Evolutionary conservation across 2,888 invertebrate genomes (phyloP).

Genomic region (Clistopyga incitator): DNA sequence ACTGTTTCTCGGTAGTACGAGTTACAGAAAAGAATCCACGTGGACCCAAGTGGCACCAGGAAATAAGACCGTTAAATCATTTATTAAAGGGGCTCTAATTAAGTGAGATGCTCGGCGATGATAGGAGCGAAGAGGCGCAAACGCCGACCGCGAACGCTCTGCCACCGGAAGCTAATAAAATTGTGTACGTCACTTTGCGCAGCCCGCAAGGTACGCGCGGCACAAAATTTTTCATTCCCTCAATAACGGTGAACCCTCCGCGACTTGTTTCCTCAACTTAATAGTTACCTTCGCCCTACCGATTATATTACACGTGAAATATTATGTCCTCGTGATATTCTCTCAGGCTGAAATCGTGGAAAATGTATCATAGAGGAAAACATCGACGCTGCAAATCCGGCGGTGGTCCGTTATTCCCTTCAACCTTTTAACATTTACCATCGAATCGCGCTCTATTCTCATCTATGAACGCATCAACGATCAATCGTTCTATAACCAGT

Average conservation of each 20-base stretch:
- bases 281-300: conserved; percentile 11
- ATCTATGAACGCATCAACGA: conserved; percentile 9
- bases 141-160: conserved; percentile 1
- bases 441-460: conserved; percentile 1
- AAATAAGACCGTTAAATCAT: conserved; percentile 74
- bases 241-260: conserved; percentile 66
- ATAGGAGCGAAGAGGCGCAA: conserved; percentile 28
- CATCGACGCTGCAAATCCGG: neutral
- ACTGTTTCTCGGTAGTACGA: conserved; percentile 2
- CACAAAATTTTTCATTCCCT: conserved; percentile 66
- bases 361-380: too few relatives aligned
- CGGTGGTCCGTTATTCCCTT: conserved; percentile 56
- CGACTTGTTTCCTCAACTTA: conserved; percentile 27
- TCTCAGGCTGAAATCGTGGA: conserved; percentile 23
- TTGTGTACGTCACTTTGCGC: conserved; percentile 24
- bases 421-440: neutral
- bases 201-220: neutral
- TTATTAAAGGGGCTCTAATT: conserved; percentile 73
- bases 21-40: neutral
- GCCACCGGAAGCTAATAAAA: conserved; percentile 62
- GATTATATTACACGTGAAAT: conserved; percentile 60
- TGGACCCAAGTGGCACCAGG: conserved; percentile 53
- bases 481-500: neutral
- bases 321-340: conserved; percentile 45
- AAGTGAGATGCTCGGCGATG: conserved; percentile 63